Percentiles rank a stretch among this genome's conserved stretches.
Conservation (phyloP, 1,140 invertebrate species). For the Paraescarpia echinospica region DNA sequence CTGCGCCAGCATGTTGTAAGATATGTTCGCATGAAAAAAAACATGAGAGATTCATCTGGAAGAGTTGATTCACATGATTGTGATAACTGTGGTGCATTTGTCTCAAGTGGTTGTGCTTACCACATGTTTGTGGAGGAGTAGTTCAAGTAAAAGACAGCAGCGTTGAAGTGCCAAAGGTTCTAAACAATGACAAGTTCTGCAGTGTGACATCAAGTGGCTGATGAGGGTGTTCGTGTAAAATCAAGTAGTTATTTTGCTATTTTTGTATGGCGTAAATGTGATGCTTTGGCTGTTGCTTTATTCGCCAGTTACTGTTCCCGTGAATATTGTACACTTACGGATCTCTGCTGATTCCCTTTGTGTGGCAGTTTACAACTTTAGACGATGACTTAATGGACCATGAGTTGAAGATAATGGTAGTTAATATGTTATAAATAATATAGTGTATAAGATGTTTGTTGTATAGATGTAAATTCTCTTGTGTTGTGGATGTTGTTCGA, state of each 20-base stretch:
- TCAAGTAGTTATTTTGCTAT: conserved; percentile 6
- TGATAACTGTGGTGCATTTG: not conserved
- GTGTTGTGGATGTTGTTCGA: not conserved
- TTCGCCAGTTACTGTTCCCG: not conserved
- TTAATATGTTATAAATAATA: not conserved
- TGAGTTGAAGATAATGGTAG: not conserved
- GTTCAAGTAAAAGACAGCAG: not conserved
- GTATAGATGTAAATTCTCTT: not conserved
- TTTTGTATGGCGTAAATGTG: not conserved
- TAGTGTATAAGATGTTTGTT: not conserved
- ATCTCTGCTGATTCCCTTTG: not conserved
- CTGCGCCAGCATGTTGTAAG: not conserved
- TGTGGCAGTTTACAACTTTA: not conserved
- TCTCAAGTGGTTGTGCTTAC: not conserved
- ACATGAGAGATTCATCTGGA: not conserved
- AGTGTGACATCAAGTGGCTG: not conserved
- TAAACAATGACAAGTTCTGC: not conserved
- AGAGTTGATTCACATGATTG: no score
- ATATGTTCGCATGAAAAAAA: not conserved
- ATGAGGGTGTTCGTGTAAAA: not conserved
- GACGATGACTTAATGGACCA: not conserved
- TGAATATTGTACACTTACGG: not conserved
- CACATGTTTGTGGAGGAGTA: not conserved
- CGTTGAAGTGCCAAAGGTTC: not conserved
- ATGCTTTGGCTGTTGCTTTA: not conserved